Evolutionary conservation across 2,113 vertebrate genomes (phyloP), one percentile per base, ranked within the genome.

Genomic region (Platichthys flesus): DNA sequence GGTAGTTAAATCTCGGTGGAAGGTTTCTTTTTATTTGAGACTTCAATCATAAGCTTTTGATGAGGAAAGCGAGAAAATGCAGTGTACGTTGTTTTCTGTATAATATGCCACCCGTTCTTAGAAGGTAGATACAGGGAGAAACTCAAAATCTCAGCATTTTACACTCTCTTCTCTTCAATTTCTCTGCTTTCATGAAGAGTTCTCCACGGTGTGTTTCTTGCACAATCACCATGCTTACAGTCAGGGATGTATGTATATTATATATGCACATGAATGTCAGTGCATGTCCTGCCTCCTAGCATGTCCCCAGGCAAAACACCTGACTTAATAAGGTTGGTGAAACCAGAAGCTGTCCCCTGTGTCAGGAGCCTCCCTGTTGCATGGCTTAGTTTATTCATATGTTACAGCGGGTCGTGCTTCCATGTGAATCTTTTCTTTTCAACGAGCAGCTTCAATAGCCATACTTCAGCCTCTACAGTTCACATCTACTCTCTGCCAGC

Each of bases 251-350:
- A 42, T 69, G n/a, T 69, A 21, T 49, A 58, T 63, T 54, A 42
- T 67, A 35, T 47, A 35, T 47, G 56, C n/a, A 4, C 52, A 37
- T 15, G 49, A 20, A 42, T 71, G 58, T 61, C n/a, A 13, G 12
- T 35, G 47, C 35, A 24, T 51, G 49, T 9, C 47, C n/a, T 31
- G 31, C 31, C 31, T 31, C 31, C 31, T 31, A 59, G 79, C 78
- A 60, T 35, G 51, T 84, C 88, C 78, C 77, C 70, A 66, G 86
- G 90, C 74, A 57, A 63, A 85, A 85, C 86, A 79, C 83, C 85
- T 80, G 86, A 89, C 75, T 86, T 83, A 89, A 88, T 90, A 81
- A 85, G 90, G 72, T 77, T 84, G 71, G 81, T 52, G 67, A 63
- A 70, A 82, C 83, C 85, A 76, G 72, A 72, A 87, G 81, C 88